Percentiles rank a stretch among this genome's conserved stretches.
Conservation (phyloP, 2,797 vertebrate genomes). For the Phrynocephalus vlangalii region DNA sequence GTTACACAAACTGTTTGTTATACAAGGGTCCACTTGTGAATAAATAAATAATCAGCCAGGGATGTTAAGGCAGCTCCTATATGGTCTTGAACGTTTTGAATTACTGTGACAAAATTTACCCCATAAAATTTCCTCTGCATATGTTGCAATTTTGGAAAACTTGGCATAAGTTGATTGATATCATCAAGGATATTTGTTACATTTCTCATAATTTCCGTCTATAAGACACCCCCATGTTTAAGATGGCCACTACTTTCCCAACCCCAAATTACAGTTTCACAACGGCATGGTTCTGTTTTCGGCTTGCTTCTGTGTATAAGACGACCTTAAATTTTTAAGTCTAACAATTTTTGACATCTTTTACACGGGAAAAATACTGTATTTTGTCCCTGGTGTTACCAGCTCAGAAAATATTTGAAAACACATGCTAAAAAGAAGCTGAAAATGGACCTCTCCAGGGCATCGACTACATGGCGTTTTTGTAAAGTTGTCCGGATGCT, state of each 20-base stretch:
- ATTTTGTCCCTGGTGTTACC: slow-evolving; percentile 1
- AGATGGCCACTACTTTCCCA: no score
- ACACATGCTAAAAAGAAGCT: slow-evolving; percentile 25
- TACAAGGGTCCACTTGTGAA: no score
- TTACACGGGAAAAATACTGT: no score
- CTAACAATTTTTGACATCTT: no score
- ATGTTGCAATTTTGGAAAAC: background rate
- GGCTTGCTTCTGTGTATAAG: no score
- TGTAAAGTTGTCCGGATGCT: slow-evolving; percentile 67
- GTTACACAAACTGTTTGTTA: no score
- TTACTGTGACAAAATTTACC: background rate
- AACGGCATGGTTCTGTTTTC: no score
- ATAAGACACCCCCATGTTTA: no score
- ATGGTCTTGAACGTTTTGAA: background rate
- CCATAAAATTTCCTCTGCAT: background rate
- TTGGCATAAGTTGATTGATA: background rate
- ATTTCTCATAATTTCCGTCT: background rate
- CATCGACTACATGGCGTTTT: slow-evolving; percentile 45
- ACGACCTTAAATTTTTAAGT: no score
- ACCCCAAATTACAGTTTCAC: no score
- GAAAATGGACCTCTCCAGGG: slow-evolving; percentile 27
- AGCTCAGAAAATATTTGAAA: slow-evolving; percentile 71
- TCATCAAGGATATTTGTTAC: background rate
- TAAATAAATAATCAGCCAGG: background rate
- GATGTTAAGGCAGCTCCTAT: background rate